phyloP scores from a whole-genome alignment of 2,113 vertebrate species.

The Brachyhypopomus occidentalis region DNA sequence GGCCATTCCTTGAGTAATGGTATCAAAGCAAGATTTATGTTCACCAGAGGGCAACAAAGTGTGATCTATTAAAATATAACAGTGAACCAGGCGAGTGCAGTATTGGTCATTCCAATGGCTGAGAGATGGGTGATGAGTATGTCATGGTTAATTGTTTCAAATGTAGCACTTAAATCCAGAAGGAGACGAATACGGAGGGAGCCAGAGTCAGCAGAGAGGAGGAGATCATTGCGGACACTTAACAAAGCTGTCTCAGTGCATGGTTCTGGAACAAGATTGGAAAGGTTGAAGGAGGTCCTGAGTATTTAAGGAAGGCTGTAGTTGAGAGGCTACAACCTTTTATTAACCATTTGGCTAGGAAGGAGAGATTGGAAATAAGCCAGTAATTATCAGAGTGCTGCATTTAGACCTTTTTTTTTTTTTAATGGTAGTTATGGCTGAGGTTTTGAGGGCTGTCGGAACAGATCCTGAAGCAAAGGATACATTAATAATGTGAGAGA shows the following conservation, averaged over 20 bases:
- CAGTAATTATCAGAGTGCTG: too few species aligned
- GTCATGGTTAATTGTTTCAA: background rate
- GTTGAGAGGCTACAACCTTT: too few species aligned
- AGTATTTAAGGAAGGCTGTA: too few species aligned
- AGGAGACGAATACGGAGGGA: background rate
- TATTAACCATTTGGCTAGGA: too few species aligned
- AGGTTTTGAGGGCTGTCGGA: too few species aligned
- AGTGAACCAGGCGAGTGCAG: background rate
- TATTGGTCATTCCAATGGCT: background rate
- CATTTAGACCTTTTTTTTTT: too few species aligned
- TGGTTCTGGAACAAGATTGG: background rate
- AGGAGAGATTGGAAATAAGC: too few species aligned
- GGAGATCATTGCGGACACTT: background rate
- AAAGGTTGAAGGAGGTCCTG: too few species aligned
- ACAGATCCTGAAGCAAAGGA: too few species aligned
- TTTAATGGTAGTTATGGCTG: too few species aligned
- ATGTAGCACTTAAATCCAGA: background rate
- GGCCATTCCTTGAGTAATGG: background rate
- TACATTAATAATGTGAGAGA: too few species aligned
- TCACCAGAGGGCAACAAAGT: background rate
- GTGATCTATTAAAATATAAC: too few species aligned
- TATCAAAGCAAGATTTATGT: background rate
- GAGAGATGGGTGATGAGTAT: background rate
- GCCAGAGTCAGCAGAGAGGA: background rate
- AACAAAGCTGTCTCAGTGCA: background rate